Percentiles rank a stretch among this genome's conserved stretches.
Evolutionary conservation across 2,113 vertebrate species (phyloP).

Genomic region (Orientallactaga bullata): DNA sequence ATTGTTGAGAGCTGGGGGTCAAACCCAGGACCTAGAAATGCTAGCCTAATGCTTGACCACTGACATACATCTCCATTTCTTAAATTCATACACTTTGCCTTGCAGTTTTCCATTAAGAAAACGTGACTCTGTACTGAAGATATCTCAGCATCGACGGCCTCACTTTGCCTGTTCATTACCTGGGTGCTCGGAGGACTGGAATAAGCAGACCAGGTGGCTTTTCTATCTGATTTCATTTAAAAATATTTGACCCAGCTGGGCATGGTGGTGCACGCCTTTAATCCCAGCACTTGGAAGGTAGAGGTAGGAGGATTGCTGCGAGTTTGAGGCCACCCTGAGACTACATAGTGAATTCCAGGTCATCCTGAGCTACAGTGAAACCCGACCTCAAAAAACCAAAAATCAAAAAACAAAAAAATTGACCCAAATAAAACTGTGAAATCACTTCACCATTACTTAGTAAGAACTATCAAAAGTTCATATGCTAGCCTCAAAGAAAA

Average conservation of each 20-base stretch:
- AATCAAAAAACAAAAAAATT: too few species aligned
- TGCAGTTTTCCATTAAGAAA: neutral
- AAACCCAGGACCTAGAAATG: neutral
- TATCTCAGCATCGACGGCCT: too few species aligned
- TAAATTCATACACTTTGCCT: neutral
- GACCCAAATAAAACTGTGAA: neutral
- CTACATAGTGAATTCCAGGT: too few species aligned
- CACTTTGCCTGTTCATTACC: fast-evolving
- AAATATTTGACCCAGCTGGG: neutral
- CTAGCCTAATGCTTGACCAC: neutral
- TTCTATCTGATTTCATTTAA: neutral
- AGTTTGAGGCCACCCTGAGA: too few species aligned
- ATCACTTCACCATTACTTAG: slow-evolving; percentile 6
- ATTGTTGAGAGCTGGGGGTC: neutral
- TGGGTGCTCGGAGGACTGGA: neutral
- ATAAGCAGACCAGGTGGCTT: neutral
- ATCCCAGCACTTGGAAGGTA: too few species aligned
- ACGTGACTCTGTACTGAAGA: neutral
- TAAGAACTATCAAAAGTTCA: slow-evolving; percentile 1
- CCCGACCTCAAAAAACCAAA: too few species aligned
- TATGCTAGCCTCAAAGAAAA: neutral
- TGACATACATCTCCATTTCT: neutral
- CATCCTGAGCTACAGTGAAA: too few species aligned
- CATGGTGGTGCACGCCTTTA: too few species aligned
- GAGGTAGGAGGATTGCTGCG: too few species aligned